These are phyloP conservation scores for Anoura caudifer DNA, from an alignment of 2,113 vertebrate species.

Conservation along the genomic window DNA sequence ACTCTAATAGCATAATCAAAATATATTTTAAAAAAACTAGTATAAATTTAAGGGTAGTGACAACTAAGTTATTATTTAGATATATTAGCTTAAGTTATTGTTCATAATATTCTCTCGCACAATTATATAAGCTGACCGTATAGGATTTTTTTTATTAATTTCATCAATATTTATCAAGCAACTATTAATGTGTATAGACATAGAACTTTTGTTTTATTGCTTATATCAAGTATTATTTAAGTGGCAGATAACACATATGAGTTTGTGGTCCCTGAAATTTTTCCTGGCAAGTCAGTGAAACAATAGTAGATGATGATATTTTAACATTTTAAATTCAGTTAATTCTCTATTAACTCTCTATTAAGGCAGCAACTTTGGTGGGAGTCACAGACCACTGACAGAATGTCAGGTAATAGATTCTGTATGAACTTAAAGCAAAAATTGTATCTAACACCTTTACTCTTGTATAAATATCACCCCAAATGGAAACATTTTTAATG, in stretches of 20 bases:
- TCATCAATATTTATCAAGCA: not conserved
- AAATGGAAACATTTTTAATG: not conserved
- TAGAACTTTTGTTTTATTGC: not conserved
- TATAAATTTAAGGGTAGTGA: not conserved
- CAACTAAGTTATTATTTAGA: not conserved
- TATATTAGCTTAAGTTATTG: not conserved
- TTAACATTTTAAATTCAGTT: not conserved
- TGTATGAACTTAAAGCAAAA: not conserved
- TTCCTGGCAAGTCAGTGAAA: not conserved
- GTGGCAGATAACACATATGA: not conserved
- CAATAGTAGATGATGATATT: not conserved
- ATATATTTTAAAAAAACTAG: no score
- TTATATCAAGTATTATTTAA: not conserved
- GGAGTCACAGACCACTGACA: not conserved
- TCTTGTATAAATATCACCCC: not conserved
- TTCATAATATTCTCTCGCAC: not conserved
- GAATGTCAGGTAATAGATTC: not conserved
- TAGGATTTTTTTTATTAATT: not conserved
- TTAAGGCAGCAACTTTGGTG: not conserved
- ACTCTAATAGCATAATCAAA: no score
- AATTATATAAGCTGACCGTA: not conserved
- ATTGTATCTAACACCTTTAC: not conserved
- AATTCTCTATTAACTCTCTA: not conserved
- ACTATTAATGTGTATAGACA: not conserved
- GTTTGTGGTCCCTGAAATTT: not conserved